Percentiles rank a stretch among this genome's conserved stretches.
Evolutionary conservation across 2,888 invertebrate genomes (phyloP).

Genomic region (Synergus umbraculus): DNA sequence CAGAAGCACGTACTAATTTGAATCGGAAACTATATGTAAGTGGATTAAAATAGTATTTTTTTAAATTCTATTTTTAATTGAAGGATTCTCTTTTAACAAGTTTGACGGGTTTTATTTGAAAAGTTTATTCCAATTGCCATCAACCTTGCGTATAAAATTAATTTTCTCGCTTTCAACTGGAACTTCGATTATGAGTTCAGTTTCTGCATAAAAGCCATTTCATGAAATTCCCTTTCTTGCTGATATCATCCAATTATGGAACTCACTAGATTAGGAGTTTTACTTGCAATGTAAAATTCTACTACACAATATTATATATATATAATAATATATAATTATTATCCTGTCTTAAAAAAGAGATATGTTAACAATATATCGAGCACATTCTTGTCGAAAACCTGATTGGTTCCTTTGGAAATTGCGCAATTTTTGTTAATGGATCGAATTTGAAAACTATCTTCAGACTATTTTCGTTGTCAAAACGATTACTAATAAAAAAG

Average conservation of each 20-base stretch:
- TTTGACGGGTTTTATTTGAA: background rate
- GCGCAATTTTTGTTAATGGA: too few species aligned
- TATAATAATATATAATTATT: too few species aligned
- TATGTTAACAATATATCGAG: too few species aligned
- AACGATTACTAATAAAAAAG: too few species aligned
- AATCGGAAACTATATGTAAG: background rate
- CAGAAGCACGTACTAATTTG: background rate
- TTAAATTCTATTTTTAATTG: background rate
- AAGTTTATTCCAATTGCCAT: background rate
- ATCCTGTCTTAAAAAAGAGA: too few species aligned
- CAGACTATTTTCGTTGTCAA: too few species aligned
- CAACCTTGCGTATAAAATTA: background rate
- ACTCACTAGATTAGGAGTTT: background rate
- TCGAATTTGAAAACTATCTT: too few species aligned
- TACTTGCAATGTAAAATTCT: background rate
- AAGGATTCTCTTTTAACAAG: background rate
- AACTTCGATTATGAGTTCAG: background rate
- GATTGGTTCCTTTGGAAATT: too few species aligned
- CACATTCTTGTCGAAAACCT: too few species aligned
- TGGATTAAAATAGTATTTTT: background rate
- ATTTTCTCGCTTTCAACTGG: background rate
- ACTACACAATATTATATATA: too few species aligned
- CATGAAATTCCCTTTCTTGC: background rate
- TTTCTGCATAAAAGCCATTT: background rate
- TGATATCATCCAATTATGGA: background rate